Conservation (phyloP, 2,797 vertebrate species). For the Sebastes umbrosus region DNA sequence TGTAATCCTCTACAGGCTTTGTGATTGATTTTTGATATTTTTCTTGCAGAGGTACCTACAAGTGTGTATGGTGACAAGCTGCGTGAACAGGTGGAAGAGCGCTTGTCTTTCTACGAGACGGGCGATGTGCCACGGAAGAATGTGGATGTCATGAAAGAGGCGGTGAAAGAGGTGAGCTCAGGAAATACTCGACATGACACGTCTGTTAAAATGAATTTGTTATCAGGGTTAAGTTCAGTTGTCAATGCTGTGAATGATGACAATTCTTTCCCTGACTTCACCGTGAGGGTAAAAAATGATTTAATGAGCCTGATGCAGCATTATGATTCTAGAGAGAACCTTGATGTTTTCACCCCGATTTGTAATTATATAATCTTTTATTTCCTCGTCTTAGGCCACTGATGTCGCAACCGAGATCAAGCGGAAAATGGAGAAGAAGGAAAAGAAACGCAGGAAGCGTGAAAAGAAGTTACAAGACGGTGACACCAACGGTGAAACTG, state of each 20-base stretch:
- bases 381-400: constrained; percentile 77
- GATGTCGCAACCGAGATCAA: constrained; percentile 87
- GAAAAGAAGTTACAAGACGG: constrained; percentile 85
- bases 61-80: constrained; percentile 93
- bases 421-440: constrained; percentile 88
- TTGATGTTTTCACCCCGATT: accelerated
- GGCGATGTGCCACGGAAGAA: constrained; percentile 93
- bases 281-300: constrained; percentile 91
- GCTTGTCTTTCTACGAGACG: constrained; percentile 93
- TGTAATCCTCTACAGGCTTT: accelerated
- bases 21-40: neutral
- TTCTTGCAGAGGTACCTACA: constrained; percentile 88
- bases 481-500: constrained; percentile 46
- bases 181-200: accelerated
- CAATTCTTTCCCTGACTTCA: constrained; percentile 76
- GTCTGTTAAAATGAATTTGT: neutral
- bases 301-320: constrained; percentile 98
- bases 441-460: constrained; percentile 89
- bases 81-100: constrained; percentile 93
- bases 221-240: accelerated
- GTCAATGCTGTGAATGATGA: constrained; percentile 87
- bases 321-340: accelerated
- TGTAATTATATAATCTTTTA: accelerated
- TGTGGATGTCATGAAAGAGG: constrained; percentile 96
- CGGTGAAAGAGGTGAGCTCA: constrained; percentile 85